Evolutionary conservation across 2,888 invertebrate genomes (phyloP).

Genomic region (Steromphala cineraria): DNA sequence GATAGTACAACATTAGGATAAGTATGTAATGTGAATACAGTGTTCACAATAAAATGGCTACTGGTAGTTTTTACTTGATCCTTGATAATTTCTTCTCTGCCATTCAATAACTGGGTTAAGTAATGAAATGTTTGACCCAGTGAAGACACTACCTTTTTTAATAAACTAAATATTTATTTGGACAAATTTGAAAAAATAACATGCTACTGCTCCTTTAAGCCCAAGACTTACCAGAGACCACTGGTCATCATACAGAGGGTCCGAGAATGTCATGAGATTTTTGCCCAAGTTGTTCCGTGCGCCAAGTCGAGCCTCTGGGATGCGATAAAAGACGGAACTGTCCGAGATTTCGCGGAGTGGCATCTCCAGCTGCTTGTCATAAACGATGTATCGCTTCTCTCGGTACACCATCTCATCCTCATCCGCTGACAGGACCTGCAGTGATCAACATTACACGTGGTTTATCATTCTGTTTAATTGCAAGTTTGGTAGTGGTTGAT

Average conservation of each 20-base stretch:
- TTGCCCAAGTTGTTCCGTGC: neutral
- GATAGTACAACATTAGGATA: no score
- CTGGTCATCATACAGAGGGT: conserved; percentile 64
- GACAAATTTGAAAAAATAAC: no score
- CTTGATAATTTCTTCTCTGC: no score
- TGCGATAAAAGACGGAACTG: conserved; percentile 57
- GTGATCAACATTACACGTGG: no score
- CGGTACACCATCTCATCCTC: conserved; percentile 62
- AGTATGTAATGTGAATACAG: no score
- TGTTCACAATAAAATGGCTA: no score
- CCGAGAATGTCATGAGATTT: conserved; percentile 51
- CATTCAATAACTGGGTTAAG: no score
- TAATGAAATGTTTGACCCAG: no score
- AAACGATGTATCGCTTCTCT: conserved; percentile 56
- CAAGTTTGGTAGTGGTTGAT: neutral
- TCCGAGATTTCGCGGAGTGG: conserved; percentile 55
- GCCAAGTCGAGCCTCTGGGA: conserved; percentile 11
- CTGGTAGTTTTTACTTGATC: no score
- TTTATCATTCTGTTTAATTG: neutral
- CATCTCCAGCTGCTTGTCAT: conserved; percentile 68
- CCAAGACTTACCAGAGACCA: conserved; percentile 69
- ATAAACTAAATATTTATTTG: no score
- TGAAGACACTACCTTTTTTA: no score
- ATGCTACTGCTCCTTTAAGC: no score
- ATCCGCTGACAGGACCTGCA: conserved; percentile 64